A percentile compares a stretch with the other conserved stretches of the same genome.
Evolutionary conservation across 2,113 vertebrate species (phyloP).

Genomic region (Struthidea cinerea): DNA sequence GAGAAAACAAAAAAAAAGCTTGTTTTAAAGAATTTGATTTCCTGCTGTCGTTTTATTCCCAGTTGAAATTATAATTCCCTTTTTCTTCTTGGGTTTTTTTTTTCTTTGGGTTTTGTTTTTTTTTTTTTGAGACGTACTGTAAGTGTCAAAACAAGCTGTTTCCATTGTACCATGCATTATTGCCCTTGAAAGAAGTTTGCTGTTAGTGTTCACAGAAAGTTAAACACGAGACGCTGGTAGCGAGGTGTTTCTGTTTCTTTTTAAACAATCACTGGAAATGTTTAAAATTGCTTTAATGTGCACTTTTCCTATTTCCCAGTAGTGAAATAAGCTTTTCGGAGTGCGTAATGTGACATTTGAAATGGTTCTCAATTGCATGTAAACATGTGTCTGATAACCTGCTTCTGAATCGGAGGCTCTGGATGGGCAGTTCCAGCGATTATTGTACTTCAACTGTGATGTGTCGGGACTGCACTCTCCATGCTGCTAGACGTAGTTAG

Average conservation of each 20-base stretch:
- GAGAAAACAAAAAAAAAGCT: not conserved
- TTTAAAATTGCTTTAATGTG: slow-evolving; percentile 76
- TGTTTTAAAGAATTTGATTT: slow-evolving; percentile 43
- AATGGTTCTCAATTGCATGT: slow-evolving; percentile 75
- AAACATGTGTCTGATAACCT: slow-evolving; percentile 69
- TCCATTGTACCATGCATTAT: slow-evolving; percentile 73
- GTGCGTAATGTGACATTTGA: slow-evolving; percentile 75
- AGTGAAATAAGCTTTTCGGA: slow-evolving; percentile 77
- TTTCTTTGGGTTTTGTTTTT: too few species aligned
- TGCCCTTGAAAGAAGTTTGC: slow-evolving; percentile 70
- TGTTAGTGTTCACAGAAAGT: slow-evolving; percentile 74
- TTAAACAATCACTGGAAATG: slow-evolving; percentile 80
- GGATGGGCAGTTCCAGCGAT: slow-evolving; percentile 71
- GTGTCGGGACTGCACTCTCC: slow-evolving; percentile 72
- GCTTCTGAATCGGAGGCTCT: slow-evolving; percentile 69
- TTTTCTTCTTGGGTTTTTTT: not conserved
- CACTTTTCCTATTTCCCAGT: slow-evolving; percentile 76
- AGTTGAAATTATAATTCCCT: slow-evolving; percentile 19
- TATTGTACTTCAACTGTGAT: slow-evolving; percentile 73
- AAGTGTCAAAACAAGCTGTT: slow-evolving; percentile 75
- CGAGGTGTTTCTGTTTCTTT: slow-evolving; percentile 75
- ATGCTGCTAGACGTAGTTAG: slow-evolving; percentile 74
- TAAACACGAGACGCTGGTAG: slow-evolving; percentile 67
- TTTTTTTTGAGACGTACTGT: slow-evolving; percentile 70
- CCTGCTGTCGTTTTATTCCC: slow-evolving; percentile 35